A percentile compares a stretch with the other conserved stretches of the same genome.
phyloP scores from a whole-genome alignment of 2,113 vertebrate species.

The Dipodomys stephensi region DNA sequence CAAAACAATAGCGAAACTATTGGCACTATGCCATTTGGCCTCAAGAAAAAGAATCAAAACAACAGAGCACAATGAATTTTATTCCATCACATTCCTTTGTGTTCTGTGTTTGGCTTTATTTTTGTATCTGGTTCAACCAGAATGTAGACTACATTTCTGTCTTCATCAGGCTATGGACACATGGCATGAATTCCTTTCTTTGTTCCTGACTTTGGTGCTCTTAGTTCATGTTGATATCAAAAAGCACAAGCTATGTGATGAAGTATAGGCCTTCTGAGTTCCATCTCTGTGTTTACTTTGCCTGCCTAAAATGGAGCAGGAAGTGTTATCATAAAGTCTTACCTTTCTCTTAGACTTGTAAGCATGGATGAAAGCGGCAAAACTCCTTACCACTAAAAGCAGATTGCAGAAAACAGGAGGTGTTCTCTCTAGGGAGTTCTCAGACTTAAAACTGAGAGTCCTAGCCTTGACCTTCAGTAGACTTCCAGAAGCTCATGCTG shows the following conservation, averaged over 20 bases:
- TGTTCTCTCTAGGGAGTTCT: background rate
- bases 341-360: background rate
- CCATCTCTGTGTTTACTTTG: background rate
- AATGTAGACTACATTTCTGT: background rate
- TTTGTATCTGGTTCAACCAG: background rate
- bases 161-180: too few species aligned
- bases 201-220: background rate
- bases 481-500: background rate
- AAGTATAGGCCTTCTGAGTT: background rate
- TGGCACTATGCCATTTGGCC: background rate
- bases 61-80: background rate
- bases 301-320: background rate
- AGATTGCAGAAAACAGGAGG: slow-evolving; percentile 11
- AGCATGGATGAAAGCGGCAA: background rate
- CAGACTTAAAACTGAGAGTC: background rate
- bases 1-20: background rate
- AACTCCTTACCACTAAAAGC: background rate
- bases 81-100: background rate
- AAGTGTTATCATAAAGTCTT: background rate
- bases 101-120: background rate
- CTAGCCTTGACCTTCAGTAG: background rate
- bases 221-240: background rate
- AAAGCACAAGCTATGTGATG: background rate
- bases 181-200: background rate
- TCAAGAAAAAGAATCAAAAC: background rate